A percentile compares a stretch with the other conserved stretches of the same genome.
These are phyloP conservation scores for Opisthocomus hoazin DNA, from an alignment of 2,113 vertebrate species.

Conservation along the genomic window DNA sequence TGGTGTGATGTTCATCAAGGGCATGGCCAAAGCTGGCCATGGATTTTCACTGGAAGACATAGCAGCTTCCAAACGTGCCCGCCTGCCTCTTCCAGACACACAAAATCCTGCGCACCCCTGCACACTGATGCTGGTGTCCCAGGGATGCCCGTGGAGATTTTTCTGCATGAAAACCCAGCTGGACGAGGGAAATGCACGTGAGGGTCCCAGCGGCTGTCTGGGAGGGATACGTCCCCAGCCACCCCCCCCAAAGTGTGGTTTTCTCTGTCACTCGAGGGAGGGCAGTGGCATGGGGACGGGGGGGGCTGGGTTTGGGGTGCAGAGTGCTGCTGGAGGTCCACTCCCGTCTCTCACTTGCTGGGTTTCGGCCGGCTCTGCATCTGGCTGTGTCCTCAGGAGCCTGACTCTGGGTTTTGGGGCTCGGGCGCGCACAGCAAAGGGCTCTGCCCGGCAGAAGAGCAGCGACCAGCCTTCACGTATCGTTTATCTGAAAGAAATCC, in stretches of 20 bases:
- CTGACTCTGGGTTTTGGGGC: no score
- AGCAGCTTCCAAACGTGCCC: not conserved
- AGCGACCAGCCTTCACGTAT: not conserved
- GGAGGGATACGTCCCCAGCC: not conserved
- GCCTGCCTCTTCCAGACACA: not conserved
- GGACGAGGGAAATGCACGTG: not conserved
- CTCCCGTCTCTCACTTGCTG: not conserved
- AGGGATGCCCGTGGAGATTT: not conserved
- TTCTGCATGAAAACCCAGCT: not conserved
- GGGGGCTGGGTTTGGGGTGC: not conserved
- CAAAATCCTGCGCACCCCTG: not conserved
- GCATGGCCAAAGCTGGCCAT: not conserved
- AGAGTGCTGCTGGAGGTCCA: not conserved
- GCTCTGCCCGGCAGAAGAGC: not conserved
- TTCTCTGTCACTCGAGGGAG: not conserved
- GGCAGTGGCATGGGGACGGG: not conserved
- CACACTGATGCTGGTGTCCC: no score
- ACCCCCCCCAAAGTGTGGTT: not conserved
- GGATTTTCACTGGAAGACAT: not conserved
- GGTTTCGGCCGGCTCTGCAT: not conserved
- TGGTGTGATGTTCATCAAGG: not conserved
- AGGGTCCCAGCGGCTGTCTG: not conserved
- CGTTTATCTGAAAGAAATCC: not conserved
- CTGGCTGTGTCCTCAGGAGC: not conserved
- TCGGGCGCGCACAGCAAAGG: rapidly evolving